Conservation (phyloP, 2,797 vertebrate species). For the Myripristis jacobus region DNA sequence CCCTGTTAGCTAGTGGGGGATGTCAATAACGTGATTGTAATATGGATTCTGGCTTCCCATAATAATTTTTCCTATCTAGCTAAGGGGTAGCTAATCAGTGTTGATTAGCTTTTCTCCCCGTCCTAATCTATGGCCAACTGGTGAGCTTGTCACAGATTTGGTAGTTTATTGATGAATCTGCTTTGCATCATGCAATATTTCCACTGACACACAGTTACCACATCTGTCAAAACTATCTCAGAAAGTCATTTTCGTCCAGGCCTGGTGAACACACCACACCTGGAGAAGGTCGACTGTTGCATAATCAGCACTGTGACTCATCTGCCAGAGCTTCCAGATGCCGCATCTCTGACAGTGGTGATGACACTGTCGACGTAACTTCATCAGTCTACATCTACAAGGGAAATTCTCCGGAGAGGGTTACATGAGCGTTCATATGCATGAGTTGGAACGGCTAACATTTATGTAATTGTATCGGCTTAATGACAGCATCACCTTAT, state of each 20-base stretch:
- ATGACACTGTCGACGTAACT: not conserved
- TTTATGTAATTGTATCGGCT: not conserved
- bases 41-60: not conserved
- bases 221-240: not conserved
- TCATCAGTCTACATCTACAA: not conserved
- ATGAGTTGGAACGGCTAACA: not conserved
- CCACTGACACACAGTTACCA: not conserved
- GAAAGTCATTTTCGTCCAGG: not conserved
- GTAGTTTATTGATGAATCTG: too few relatives aligned
- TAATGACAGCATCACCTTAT: too few relatives aligned
- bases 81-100: not conserved
- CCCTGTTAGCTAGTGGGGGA: not conserved
- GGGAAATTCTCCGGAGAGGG: not conserved
- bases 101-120: not conserved
- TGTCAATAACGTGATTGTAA: not conserved
- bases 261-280: constrained; percentile 17
- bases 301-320: constrained; percentile 22
- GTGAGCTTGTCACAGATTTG: too few relatives aligned
- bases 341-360: constrained; percentile 2
- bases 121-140: not conserved
- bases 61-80: not conserved
- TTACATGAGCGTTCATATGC: not conserved
- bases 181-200: not conserved
- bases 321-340: not conserved
- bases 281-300: constrained; percentile 30